Conservation (phyloP, 2,888 invertebrate species). For the Empis stercorea region DNA sequence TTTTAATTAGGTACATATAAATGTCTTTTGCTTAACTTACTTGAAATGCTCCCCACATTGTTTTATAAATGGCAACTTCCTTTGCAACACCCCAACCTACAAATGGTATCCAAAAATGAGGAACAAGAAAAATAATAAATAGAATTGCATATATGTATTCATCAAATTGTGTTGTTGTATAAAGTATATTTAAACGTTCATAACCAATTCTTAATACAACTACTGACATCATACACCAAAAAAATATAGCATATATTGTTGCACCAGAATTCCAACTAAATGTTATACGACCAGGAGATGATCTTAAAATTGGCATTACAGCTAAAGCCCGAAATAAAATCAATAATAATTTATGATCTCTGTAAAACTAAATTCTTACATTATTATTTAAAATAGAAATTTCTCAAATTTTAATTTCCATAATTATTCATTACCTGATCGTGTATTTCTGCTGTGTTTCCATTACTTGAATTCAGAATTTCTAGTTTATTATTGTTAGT, state of each 20-base stretch:
- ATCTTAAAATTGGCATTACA: conserved; percentile 51
- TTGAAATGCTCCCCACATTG: conserved; percentile 55
- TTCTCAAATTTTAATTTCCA: too few species aligned
- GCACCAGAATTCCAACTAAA: conserved; percentile 51
- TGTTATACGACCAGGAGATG: conserved; percentile 43
- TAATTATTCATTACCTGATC: conserved; percentile 14
- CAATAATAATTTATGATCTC: conserved; percentile 50
- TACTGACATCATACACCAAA: conserved; percentile 45
- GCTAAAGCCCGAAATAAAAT: conserved; percentile 48
- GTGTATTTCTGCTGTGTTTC: conserved; percentile 13
- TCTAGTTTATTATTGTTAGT: too few species aligned
- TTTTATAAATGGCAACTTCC: conserved; percentile 55
- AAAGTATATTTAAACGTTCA: conserved; percentile 46
- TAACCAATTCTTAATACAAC: conserved; percentile 48
- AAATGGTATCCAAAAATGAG: conserved; percentile 54
- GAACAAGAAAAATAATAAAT: conserved; percentile 51
- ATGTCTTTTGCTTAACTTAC: too few species aligned
- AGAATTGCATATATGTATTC: conserved; percentile 57
- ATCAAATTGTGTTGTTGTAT: conserved; percentile 49
- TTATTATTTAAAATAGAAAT: background rate
- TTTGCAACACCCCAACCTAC: conserved; percentile 57
- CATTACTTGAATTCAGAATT: conserved; percentile 13
- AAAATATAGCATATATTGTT: conserved; percentile 50
- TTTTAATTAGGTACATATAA: too few species aligned
- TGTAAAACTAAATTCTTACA: conserved; percentile 39